Evolutionary conservation across 2,113 vertebrate genomes (phyloP).

Genomic region (Pristiophorus japonicus): DNA sequence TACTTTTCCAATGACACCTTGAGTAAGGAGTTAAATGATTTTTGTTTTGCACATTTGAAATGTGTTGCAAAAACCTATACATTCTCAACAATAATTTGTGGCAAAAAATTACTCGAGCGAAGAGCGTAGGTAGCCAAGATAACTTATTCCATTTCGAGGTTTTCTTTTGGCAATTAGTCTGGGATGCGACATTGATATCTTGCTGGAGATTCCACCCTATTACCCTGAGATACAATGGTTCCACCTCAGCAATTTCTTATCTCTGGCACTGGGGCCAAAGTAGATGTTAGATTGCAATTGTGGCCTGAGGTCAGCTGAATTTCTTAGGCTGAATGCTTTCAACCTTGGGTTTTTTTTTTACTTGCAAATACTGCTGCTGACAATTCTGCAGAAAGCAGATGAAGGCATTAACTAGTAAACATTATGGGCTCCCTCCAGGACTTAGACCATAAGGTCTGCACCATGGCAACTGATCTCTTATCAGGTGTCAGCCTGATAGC

Average conservation of each 20-base stretch:
- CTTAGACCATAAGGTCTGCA: not conserved
- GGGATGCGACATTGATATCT: not conserved
- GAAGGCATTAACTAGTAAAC: not conserved
- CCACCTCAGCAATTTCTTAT: not conserved
- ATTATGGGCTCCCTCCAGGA: not conserved
- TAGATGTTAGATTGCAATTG: slow-evolving; percentile 16
- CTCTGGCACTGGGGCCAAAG: not conserved
- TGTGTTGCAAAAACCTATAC: not conserved
- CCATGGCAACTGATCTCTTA: not conserved
- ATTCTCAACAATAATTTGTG: not conserved
- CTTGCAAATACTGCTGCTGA: not conserved
- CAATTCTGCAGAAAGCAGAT: not conserved
- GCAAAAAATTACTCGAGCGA: not conserved
- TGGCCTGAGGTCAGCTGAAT: slow-evolving; percentile 1
- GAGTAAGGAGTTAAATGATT: not conserved
- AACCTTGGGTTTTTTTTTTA: not conserved
- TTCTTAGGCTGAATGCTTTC: not conserved
- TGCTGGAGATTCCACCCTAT: not conserved
- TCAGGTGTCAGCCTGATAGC: not conserved
- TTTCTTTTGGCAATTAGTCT: not conserved
- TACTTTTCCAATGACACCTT: not conserved
- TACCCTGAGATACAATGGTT: not conserved
- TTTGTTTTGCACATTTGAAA: not conserved
- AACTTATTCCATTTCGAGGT: not conserved
- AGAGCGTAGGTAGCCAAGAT: not conserved